Evolutionary conservation across 2,113 vertebrate species (phyloP).

Genomic region (Nycticorax nycticorax): DNA sequence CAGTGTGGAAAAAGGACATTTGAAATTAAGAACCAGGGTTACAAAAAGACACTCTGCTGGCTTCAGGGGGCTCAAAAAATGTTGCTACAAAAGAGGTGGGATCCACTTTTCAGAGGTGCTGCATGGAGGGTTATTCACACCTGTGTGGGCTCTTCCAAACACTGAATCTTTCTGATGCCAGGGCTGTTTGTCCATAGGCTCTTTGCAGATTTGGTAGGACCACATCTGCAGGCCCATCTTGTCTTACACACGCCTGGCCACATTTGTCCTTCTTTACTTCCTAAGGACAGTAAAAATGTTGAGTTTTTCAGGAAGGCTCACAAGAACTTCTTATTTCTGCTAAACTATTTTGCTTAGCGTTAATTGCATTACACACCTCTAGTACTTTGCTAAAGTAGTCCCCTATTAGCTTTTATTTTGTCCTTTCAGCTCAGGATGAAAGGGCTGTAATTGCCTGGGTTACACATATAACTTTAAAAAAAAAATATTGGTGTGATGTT

Average conservation of each 20-base stretch:
- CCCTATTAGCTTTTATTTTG: slow-evolving; percentile 1
- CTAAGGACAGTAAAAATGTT: neutral
- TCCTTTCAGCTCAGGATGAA: neutral
- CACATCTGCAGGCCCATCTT: neutral
- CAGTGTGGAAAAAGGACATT: neutral
- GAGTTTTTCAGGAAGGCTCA: neutral
- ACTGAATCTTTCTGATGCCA: neutral
- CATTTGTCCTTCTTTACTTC: neutral
- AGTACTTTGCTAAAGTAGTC: neutral
- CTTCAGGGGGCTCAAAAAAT: neutral
- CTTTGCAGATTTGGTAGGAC: neutral
- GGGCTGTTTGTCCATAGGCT: neutral
- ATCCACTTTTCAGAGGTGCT: neutral
- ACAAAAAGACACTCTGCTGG: neutral
- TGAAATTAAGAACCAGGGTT: neutral
- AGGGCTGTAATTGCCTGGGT: neutral
- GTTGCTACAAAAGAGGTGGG: neutral
- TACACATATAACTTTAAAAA: neutral
- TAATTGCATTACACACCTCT: neutral
- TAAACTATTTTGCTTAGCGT: neutral
- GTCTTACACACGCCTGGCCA: neutral
- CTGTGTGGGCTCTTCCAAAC: neutral
- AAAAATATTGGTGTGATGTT: neutral
- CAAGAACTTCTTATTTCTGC: neutral
- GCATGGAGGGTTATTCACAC: neutral